These are phyloP conservation scores for Sapayoa aenigma DNA, from an alignment of 2,113 vertebrate genomes.

Conservation along the genomic window DNA sequence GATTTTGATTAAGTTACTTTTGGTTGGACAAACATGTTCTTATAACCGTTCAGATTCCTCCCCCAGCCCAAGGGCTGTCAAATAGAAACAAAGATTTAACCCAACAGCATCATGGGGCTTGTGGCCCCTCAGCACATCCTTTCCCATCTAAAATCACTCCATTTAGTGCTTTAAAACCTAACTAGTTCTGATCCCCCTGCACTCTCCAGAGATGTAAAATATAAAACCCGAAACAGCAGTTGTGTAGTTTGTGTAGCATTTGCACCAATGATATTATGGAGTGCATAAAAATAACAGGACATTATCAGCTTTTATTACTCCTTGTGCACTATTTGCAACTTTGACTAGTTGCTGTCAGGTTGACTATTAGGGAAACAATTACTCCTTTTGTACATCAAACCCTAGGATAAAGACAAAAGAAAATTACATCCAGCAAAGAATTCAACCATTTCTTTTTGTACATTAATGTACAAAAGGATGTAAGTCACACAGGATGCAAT, in stretches of 20 bases:
- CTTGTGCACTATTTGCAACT: slow-evolving; percentile 4
- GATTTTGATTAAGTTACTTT: neutral
- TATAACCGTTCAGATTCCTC: neutral
- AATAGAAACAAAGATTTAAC: neutral
- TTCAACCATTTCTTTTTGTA: neutral
- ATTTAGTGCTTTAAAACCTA: neutral
- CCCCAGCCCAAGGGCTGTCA: neutral
- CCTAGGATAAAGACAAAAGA: neutral
- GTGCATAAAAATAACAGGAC: neutral
- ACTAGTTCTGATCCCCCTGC: neutral
- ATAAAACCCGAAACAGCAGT: neutral
- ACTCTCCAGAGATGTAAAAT: neutral
- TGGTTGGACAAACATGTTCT: neutral
- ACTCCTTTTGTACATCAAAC: neutral
- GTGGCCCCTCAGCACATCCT: neutral
- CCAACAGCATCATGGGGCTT: neutral
- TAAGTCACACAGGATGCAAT: neutral
- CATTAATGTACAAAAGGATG: neutral
- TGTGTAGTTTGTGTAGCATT: neutral
- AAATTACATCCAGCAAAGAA: neutral
- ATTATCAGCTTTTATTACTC: neutral
- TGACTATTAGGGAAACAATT: neutral
- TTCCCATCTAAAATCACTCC: neutral
- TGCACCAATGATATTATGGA: neutral
- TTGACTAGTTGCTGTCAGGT: slow-evolving; percentile 39